Evolutionary conservation across 2,888 invertebrate genomes (phyloP).

Genomic region (Zaprionus bogoriensis): DNA sequence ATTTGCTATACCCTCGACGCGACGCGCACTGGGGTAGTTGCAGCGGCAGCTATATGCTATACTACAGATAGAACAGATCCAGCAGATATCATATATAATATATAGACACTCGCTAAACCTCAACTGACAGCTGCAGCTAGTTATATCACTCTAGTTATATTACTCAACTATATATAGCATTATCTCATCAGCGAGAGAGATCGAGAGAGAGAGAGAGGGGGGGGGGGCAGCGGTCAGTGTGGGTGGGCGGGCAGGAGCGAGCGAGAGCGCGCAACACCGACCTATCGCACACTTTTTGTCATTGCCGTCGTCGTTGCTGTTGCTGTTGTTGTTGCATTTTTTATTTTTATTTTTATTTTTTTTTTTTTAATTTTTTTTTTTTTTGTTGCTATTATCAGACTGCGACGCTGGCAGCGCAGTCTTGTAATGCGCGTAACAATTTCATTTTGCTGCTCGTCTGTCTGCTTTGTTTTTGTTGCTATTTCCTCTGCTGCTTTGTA

Average conservation of each 20-base stretch:
- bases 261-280: constrained; percentile 39
- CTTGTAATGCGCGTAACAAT: constrained; percentile 65
- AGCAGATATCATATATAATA: neutral
- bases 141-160: neutral
- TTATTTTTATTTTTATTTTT: constrained; percentile 18
- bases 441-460: no score
- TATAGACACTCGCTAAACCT: no score
- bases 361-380: constrained; percentile 22
- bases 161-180: neutral
- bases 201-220: neutral
- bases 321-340: constrained; percentile 11
- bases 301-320: constrained; percentile 52
- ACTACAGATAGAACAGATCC: neutral
- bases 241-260: neutral
- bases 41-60: no score
- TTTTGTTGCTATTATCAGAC: constrained; percentile 59
- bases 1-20: constrained; percentile 5
- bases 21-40: no score
- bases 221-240: no score
- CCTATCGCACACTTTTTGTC: constrained; percentile 77
- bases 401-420: constrained; percentile 41
- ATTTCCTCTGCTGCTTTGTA: constrained; percentile 18
- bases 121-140: no score
- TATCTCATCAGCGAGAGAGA: neutral
- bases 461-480: constrained; percentile 23